A percentile compares a stretch with the other conserved stretches of the same genome.
Evolutionary conservation across 1,140 invertebrate genomes (phyloP).

Genomic region (Camponotus vicinus): DNA sequence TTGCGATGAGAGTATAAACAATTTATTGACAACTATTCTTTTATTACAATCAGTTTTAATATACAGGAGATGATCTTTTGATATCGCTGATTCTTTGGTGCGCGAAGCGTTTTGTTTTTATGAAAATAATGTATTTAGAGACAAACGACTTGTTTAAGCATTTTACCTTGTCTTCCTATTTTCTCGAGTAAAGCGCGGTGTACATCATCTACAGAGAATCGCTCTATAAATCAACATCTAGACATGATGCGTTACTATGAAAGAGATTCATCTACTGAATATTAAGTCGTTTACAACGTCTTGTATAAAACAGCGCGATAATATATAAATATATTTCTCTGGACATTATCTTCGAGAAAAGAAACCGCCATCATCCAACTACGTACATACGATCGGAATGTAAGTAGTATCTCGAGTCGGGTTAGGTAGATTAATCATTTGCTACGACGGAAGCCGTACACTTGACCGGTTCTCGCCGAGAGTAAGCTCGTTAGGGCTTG

Average conservation of each 20-base stretch:
- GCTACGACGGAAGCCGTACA: conserved; percentile 74
- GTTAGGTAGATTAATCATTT: conserved; percentile 75
- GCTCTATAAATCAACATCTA: background rate
- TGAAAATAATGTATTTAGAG: too few species aligned
- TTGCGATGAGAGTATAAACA: too few species aligned
- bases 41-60: too few species aligned
- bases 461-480: conserved; percentile 70
- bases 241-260: background rate
- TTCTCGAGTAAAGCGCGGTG: background rate
- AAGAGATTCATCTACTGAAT: background rate
- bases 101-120: too few species aligned
- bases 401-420: conserved; percentile 63
- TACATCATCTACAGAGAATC: background rate
- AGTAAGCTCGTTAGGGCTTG: conserved; percentile 76
- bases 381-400: conserved; percentile 14
- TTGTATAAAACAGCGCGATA: background rate
- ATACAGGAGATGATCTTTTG: too few species aligned
- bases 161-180: background rate
- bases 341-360: background rate
- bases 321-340: background rate
- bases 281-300: background rate
- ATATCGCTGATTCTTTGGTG: too few species aligned
- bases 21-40: too few species aligned
- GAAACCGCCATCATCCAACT: background rate
- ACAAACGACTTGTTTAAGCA: background rate